Base-by-base conservation (phyloP, 2,888 invertebrate species). In the Empis livida region DNA sequence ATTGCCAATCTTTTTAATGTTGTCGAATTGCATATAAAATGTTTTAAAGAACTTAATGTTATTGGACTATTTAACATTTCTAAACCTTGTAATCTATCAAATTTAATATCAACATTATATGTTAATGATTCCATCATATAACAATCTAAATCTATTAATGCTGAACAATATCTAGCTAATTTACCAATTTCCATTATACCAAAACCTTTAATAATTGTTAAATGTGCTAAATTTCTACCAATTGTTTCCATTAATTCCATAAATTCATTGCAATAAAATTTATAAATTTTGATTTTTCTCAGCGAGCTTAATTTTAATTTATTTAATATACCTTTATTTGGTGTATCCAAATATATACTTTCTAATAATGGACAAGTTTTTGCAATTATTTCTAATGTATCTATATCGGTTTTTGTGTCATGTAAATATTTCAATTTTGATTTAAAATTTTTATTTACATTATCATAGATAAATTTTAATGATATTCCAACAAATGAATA, bases 401-500 rank as follows among this genome's bases (percentile, higher is more conserved):
- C 72, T 55, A 69, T 58, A 52, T 76, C 77, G 1, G 82, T 81
- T 51, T 72, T 71, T 1, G 77, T 77, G 55, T 83, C 82, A 56
- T 82, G 82, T 17, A 82, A 59, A 58, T 82, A 82, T 53, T 77
- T 77, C 32, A 83, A 57, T 55, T 79, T 80, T n/a, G 78, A 76
- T 63, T 72, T 74, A 56, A 77, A 78, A 13, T 73, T 67, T 31
- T 72, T 70, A 50, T 77, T 74, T 14, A 73, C 71, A 51, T 71
- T 68, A 17, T 73, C 74, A 54, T 72, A 66, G 23, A 82, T 68
- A 53, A 76, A 71, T 50, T 73, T 70, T 16, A 83, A 61, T 2
- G 81, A 72, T 57, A 74, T 76, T 1, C 82, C 83, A 37, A 81
- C 79, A 61, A 74, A 82, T 1, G 81, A 81, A 59, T 82, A 83